These are phyloP conservation scores for Anguilla megastoma DNA, from an alignment of 2,797 vertebrate species.

Conservation along the genomic window DNA sequence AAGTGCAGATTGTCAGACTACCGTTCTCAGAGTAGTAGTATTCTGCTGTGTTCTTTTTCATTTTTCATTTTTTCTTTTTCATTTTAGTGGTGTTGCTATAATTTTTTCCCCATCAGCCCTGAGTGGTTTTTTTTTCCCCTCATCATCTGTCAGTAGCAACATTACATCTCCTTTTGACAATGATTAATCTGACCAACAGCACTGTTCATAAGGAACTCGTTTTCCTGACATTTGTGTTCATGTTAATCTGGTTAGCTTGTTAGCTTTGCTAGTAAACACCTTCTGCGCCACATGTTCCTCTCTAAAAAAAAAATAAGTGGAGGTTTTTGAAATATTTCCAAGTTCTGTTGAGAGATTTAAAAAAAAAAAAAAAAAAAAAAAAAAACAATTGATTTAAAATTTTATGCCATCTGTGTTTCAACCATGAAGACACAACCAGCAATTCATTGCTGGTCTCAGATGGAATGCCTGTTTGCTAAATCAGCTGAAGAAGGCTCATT, in stretches of 20 bases:
- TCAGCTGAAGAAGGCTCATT: neutral
- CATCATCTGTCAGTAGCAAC: neutral
- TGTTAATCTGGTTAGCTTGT: neutral
- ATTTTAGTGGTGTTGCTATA: no score
- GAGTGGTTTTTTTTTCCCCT: neutral
- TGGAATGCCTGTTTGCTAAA: neutral
- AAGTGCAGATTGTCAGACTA: conserved; percentile 1
- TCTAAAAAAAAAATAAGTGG: neutral
- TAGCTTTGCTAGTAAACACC: neutral
- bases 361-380: no score
- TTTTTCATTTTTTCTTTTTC: neutral
- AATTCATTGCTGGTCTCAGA: neutral
- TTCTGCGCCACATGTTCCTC: neutral
- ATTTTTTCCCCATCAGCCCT: neutral
- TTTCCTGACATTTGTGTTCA: neutral
- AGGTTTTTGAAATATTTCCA: neutral
- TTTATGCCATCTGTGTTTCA: no score
- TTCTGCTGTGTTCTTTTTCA: neutral
- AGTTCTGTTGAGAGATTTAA: neutral
- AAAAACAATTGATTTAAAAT: neutral
- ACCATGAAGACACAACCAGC: no score
- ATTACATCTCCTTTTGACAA: neutral
- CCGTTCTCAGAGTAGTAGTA: neutral
- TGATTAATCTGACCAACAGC: neutral
- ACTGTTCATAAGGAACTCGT: neutral